phyloP scores from a whole-genome alignment of 1,140 invertebrate species.

The Euwallacea fornicatus region DNA sequence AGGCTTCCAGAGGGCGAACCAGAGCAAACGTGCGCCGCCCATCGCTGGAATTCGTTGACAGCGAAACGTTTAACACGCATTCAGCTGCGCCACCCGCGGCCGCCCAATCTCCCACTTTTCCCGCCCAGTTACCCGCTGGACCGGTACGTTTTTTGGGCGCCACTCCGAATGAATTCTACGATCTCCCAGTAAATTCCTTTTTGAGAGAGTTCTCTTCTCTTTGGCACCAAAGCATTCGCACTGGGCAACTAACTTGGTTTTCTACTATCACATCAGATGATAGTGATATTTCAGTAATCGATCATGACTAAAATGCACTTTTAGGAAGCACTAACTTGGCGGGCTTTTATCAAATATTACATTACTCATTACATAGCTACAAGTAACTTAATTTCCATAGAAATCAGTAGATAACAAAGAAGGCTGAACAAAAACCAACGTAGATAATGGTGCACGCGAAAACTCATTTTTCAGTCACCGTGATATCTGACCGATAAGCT shows the following conservation, averaged over 20 bases:
- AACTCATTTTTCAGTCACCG: no score
- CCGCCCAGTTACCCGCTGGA: constrained; percentile 58
- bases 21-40: constrained; percentile 62
- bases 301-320: no score
- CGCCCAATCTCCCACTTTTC: constrained; percentile 37
- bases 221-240: constrained; percentile 21
- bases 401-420: no score
- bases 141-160: constrained; percentile 62
- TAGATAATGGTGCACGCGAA: no score
- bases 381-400: no score
- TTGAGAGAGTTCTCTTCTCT: constrained; percentile 25
- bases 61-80: constrained; percentile 76
- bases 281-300: no score
- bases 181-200: constrained; percentile 49
- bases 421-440: background rate
- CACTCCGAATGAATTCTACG: constrained; percentile 59
- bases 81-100: constrained; percentile 44
- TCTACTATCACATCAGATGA: background rate
- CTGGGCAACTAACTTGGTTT: constrained; percentile 26
- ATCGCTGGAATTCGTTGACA: constrained; percentile 75
- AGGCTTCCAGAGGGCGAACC: constrained; percentile 49
- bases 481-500: no score
- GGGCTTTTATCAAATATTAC: no score
- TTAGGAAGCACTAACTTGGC: no score
- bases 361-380: no score